These are phyloP conservation scores for Ochlodes sylvanus DNA, from an alignment of 2,888 invertebrate species.

Conservation along the genomic window DNA sequence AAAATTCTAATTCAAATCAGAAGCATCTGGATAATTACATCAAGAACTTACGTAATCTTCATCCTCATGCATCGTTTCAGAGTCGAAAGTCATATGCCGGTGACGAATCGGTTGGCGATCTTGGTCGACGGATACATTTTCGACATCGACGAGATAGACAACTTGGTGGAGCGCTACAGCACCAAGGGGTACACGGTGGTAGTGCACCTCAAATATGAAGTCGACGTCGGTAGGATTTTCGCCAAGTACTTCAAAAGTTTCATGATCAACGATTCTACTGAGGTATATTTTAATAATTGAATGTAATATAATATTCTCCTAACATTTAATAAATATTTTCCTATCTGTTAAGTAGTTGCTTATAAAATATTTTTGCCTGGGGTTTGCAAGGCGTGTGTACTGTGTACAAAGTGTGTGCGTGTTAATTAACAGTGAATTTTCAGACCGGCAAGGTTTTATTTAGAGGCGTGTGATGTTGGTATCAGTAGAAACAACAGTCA, in stretches of 20 bases:
- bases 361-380: too few species aligned
- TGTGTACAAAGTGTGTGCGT: too few species aligned
- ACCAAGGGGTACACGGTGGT: conserved; percentile 68
- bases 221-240: conserved; percentile 60
- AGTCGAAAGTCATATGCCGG: conserved; percentile 68
- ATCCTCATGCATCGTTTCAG: conserved; percentile 47
- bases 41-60: neutral
- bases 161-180: conserved; percentile 63
- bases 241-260: conserved; percentile 56
- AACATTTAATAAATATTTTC: too few species aligned
- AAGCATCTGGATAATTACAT: too few species aligned
- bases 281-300: conserved; percentile 52
- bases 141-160: conserved; percentile 67
- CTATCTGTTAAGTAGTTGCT: too few species aligned
- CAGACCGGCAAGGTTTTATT: too few species aligned
- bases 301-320: too few species aligned
- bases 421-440: too few species aligned
- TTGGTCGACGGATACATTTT: conserved; percentile 64
- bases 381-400: too few species aligned
- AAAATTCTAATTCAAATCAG: too few species aligned
- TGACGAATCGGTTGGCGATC: conserved; percentile 66
- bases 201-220: conserved; percentile 68
- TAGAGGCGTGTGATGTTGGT: too few species aligned
- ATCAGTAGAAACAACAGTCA: too few species aligned
- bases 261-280: conserved; percentile 64